Percentiles rank a stretch among this genome's conserved stretches.
These are phyloP conservation scores for Grammomys surdaster DNA, from an alignment of 2,113 vertebrate species.

Conservation along the genomic window DNA sequence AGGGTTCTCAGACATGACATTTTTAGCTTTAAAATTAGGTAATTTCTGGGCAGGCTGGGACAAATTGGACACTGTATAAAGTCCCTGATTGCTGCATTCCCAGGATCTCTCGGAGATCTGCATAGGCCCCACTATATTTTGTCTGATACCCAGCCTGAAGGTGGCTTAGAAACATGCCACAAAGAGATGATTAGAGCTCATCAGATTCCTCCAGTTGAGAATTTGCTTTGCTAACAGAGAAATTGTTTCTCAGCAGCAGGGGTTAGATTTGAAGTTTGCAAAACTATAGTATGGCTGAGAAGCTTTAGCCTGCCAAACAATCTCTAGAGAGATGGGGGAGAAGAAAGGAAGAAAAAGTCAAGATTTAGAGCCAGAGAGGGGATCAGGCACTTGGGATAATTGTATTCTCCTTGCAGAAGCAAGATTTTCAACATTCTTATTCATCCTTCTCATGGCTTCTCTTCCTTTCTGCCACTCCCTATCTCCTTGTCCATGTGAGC, in stretches of 20 bases:
- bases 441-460: not conserved
- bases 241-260: not conserved
- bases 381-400: not conserved
- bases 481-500: not conserved
- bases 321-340: not conserved
- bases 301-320: not conserved
- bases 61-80: not conserved
- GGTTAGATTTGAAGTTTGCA: not conserved
- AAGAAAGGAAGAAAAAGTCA: not conserved
- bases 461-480: no score
- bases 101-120: not conserved
- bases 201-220: not conserved
- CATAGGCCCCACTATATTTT: not conserved
- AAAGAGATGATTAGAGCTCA: not conserved
- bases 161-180: not conserved
- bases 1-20: not conserved
- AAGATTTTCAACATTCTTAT: not conserved
- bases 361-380: not conserved
- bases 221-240: conserved; percentile 25
- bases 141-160: not conserved
- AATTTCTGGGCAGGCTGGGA: not conserved
- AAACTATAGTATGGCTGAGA: not conserved
- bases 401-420: not conserved
- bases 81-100: accelerated
- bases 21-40: conserved; percentile 32